Evolutionary conservation across 2,113 vertebrate species (phyloP).

Genomic region (Semnornis frantzii): DNA sequence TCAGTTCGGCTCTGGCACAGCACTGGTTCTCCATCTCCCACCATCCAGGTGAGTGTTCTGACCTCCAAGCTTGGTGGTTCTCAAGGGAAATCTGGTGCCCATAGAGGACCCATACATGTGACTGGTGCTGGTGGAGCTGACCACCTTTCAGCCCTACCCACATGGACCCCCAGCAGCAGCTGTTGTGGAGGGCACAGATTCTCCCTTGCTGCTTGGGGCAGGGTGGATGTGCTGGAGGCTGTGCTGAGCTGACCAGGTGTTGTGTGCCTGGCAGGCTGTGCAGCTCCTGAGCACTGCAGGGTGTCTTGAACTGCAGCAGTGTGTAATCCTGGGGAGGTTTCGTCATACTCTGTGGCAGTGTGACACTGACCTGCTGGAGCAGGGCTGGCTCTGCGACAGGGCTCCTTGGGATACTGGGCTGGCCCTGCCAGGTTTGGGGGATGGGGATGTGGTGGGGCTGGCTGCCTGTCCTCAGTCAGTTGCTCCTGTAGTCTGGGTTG

Average conservation of each 20-base stretch:
- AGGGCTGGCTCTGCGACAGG: neutral
- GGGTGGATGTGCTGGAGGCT: neutral
- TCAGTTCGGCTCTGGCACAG: neutral
- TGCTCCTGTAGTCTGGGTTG: fast-evolving
- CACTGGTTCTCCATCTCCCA: neutral
- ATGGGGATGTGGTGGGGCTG: neutral
- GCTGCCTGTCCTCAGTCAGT: neutral
- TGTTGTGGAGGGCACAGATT: fast-evolving
- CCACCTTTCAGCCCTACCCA: fast-evolving
- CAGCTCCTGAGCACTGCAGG: neutral
- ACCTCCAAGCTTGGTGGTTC: neutral
- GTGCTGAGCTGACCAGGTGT: neutral
- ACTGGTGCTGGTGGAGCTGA: neutral
- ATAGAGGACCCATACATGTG: neutral
- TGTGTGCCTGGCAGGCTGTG: neutral
- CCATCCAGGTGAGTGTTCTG: neutral
- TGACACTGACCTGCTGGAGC: neutral
- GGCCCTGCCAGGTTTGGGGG: neutral
- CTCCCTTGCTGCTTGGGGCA: neutral
- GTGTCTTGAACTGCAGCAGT: neutral
- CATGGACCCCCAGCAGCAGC: fast-evolving
- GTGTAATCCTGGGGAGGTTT: neutral
- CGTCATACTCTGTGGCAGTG: neutral
- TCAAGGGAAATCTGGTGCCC: neutral
- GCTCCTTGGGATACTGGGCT: neutral